Evolutionary conservation across 2,113 vertebrate genomes (phyloP).

Genomic region (Melierax canorus): DNA sequence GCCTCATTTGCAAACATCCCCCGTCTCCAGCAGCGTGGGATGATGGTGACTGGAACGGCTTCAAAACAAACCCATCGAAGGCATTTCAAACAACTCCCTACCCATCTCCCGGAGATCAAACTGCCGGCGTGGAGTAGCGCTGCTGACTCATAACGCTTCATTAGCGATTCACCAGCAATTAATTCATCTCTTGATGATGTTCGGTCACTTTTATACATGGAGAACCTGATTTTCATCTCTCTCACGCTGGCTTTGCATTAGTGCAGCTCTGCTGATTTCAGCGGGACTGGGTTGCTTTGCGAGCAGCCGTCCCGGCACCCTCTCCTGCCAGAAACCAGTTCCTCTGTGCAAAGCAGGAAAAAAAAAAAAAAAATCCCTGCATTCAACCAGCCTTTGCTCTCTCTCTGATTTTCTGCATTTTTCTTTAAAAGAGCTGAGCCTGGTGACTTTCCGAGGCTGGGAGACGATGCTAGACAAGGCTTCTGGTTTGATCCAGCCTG

Average conservation of each 20-base stretch:
- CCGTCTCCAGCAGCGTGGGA: not conserved
- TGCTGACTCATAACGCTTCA: conserved; percentile 9
- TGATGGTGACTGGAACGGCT: not conserved
- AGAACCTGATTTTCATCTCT: not conserved
- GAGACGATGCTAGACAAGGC: not conserved
- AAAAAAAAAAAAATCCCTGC: not conserved
- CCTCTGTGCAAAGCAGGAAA: not conserved
- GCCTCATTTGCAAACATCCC: rapidly evolving
- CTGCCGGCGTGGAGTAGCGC: not conserved
- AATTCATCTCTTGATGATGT: conserved; percentile 1
- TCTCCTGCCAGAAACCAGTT: not conserved
- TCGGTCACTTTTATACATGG: not conserved
- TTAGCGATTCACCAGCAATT: conserved; percentile 10
- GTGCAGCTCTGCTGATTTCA: not conserved
- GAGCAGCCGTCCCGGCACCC: not conserved
- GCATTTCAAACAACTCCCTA: not conserved
- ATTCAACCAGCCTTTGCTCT: not conserved
- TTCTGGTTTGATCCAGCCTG: not conserved
- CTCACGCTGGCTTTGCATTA: not conserved
- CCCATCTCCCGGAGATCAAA: not conserved
- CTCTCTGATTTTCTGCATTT: not conserved
- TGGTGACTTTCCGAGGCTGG: not conserved
- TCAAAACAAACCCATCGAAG: not conserved
- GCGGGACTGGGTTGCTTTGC: rapidly evolving
- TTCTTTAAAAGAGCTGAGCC: not conserved